These are phyloP conservation scores for Pipistrellus pipistrellus DNA, from an alignment of 2,797 vertebrate genomes.

Conservation along the genomic window DNA sequence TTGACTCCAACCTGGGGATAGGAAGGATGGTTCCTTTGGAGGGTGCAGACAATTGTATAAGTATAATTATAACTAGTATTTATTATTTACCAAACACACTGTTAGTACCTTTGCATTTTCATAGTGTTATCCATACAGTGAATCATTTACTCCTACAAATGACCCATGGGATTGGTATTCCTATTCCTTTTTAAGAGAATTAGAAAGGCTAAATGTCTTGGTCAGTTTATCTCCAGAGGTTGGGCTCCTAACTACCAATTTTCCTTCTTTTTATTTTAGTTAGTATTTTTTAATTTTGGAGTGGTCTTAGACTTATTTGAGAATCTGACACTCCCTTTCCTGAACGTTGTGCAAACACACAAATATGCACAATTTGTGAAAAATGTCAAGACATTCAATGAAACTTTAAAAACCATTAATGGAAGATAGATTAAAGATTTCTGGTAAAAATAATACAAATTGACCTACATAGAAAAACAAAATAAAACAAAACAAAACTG, in stretches of 20 bases:
- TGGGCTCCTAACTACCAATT: neutral
- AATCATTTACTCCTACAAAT: neutral
- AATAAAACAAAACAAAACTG: neutral
- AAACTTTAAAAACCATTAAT: neutral
- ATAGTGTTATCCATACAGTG: neutral
- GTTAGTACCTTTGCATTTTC: neutral
- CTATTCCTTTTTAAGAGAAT: neutral
- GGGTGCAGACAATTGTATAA: neutral
- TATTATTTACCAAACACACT: neutral
- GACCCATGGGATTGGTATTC: accelerated
- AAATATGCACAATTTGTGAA: neutral
- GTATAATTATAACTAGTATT: neutral
- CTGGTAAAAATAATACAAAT: neutral
- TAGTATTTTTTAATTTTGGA: neutral
- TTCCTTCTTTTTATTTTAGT: neutral
- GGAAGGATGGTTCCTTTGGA: neutral
- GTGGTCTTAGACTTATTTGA: neutral
- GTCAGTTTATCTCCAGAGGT: neutral
- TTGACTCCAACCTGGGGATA: neutral
- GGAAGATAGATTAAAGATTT: neutral
- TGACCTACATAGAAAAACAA: neutral
- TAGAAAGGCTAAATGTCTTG: neutral
- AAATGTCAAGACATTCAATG: neutral
- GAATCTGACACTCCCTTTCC: neutral
- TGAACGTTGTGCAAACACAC: neutral